Conservation (phyloP, 2,113 vertebrate genomes). For the Daphoenositta chrysoptera region DNA sequence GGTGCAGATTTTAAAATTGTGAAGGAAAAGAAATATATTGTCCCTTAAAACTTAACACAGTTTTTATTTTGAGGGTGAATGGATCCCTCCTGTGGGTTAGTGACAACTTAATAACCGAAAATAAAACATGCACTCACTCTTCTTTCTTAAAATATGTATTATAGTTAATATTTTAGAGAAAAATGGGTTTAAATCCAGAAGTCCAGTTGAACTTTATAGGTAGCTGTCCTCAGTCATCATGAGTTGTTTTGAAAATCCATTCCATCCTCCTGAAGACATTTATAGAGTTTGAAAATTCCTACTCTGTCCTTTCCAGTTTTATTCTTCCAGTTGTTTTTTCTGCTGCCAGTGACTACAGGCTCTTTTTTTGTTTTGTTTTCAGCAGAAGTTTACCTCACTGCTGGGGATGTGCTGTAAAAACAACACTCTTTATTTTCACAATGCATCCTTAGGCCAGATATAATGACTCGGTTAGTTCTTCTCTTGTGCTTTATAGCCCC, state of each 20-base stretch:
- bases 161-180: background rate
- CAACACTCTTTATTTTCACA: background rate
- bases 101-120: slow-evolving; percentile 32
- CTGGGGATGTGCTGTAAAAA: slow-evolving; percentile 3
- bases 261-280: background rate
- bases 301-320: background rate
- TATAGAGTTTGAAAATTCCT: background rate
- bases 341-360: background rate
- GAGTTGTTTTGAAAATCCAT: slow-evolving; percentile 2
- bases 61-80: slow-evolving; percentile 23
- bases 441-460: background rate
- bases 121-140: background rate
- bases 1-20: slow-evolving; percentile 16
- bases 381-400: background rate
- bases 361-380: background rate
- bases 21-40: slow-evolving; percentile 1
- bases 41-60: background rate
- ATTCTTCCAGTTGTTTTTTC: background rate
- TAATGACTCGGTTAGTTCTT: background rate
- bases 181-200: background rate
- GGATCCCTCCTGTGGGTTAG: background rate
- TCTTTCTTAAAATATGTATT: background rate
- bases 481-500: background rate
- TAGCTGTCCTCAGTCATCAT: background rate
- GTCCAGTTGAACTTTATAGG: background rate